Percentiles rank a stretch among this genome's conserved stretches.
Conservation (phyloP, 2,888 invertebrate species). For the Andrena dorsata region DNA sequence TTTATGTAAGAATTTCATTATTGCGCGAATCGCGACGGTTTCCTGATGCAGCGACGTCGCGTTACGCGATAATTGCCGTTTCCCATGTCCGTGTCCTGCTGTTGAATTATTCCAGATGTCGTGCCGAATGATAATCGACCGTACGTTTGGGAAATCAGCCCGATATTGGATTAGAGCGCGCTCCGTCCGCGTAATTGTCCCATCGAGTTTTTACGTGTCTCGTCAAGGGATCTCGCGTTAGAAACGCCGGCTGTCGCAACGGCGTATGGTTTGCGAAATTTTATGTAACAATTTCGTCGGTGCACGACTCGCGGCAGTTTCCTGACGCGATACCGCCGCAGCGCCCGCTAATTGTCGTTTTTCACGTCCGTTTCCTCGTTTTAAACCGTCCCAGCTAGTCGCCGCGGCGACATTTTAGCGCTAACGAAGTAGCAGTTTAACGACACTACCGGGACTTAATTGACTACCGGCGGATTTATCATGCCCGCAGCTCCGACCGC, state of each 20-base stretch:
- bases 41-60: slow-evolving; percentile 31
- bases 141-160: slow-evolving; percentile 9
- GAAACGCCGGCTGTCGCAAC: slow-evolving; percentile 39
- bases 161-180: neutral
- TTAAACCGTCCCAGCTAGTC: slow-evolving; percentile 45
- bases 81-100: slow-evolving; percentile 71
- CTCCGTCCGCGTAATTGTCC: neutral
- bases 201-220: neutral
- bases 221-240: slow-evolving; percentile 4
- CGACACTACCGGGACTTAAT: slow-evolving; percentile 70
- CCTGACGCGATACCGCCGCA: slow-evolving; percentile 64
- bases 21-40: slow-evolving; percentile 27
- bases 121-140: neutral
- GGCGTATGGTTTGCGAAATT: slow-evolving; percentile 43
- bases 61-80: slow-evolving; percentile 68
- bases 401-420: slow-evolving; percentile 67
- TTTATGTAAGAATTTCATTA: slow-evolving; percentile 57
- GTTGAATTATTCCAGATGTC: slow-evolving; percentile 34
- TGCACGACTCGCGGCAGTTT: slow-evolving; percentile 53
- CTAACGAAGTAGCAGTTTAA: slow-evolving; percentile 72
- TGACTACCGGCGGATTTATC: slow-evolving; percentile 66
- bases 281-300: slow-evolving; percentile 68
- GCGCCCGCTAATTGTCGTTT: slow-evolving; percentile 73
- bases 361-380: slow-evolving; percentile 76
- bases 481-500: slow-evolving; percentile 33